Conservation (phyloP, 2,113 vertebrate genomes). For the Heterocephalus glaber region DNA sequence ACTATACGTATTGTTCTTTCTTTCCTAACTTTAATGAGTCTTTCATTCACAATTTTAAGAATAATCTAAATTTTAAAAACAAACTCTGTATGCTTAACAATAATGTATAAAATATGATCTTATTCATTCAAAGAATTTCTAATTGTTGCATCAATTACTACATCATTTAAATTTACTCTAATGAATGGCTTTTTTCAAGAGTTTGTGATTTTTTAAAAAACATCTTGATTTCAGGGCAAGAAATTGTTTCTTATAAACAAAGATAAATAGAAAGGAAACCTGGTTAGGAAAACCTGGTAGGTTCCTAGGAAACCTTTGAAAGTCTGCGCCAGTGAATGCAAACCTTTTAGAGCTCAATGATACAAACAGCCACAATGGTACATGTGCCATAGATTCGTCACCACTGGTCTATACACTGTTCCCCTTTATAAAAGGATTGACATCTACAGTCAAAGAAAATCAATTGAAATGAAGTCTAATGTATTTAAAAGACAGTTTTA, state of each 20-base stretch:
- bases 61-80: not conserved
- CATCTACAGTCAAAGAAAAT: slow-evolving; percentile 58
- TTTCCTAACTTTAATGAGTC: slow-evolving; percentile 47
- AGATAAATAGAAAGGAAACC: slow-evolving; percentile 65
- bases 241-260: slow-evolving; percentile 69
- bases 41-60: slow-evolving; percentile 54
- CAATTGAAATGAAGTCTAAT: slow-evolving; percentile 67
- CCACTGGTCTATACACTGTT: not conserved
- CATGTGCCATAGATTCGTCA: not conserved
- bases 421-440: slow-evolving; percentile 47
- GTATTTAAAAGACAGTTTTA: slow-evolving; percentile 57
- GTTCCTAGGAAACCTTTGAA: slow-evolving; percentile 38
- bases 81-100: not conserved
- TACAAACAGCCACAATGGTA: not conserved
- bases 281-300: too few relatives aligned
- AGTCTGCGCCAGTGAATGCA: not conserved
- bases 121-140: slow-evolving; percentile 58
- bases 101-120: slow-evolving; percentile 41
- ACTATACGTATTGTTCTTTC: slow-evolving; percentile 31
- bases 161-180: slow-evolving; percentile 75
- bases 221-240: slow-evolving; percentile 54
- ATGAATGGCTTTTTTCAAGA: slow-evolving; percentile 70
- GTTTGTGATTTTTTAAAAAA: slow-evolving; percentile 69
- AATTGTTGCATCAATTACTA: slow-evolving; percentile 67
- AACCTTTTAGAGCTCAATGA: not conserved